Evolutionary conservation across 1,140 invertebrate genomes (phyloP).

Genomic region (Stegodyphus mimosarum): DNA sequence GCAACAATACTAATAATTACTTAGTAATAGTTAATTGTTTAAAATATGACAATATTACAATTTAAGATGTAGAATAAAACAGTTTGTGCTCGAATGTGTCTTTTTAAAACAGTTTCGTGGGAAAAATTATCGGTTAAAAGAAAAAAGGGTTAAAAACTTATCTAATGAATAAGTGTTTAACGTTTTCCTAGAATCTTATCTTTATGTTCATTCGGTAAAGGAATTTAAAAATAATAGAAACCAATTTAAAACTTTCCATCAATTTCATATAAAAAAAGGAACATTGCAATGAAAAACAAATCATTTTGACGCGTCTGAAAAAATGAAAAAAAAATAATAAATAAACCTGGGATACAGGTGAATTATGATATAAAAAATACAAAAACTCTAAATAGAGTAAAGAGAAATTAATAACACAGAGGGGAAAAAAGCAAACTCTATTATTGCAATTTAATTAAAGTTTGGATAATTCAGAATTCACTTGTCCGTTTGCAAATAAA

Average conservation of each 20-base stretch:
- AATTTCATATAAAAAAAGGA: slow-evolving; percentile 18
- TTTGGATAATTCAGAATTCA: slow-evolving; percentile 60
- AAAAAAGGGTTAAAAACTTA: no score
- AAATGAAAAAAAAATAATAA: slow-evolving; percentile 14
- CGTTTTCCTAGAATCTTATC: no score
- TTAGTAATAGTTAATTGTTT: no score
- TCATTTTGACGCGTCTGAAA: neutral
- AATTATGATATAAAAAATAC: neutral
- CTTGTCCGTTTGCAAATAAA: slow-evolving; percentile 58
- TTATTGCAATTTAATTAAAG: slow-evolving; percentile 60
- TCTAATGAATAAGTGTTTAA: no score
- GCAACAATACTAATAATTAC: no score
- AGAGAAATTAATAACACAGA: slow-evolving; percentile 51
- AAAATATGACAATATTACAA: no score
- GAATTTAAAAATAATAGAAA: no score
- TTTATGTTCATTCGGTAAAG: no score
- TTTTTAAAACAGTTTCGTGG: no score
- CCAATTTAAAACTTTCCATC: slow-evolving; percentile 31
- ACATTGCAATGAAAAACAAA: slow-evolving; percentile 4
- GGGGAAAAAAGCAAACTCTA: slow-evolving; percentile 20
- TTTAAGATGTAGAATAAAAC: no score
- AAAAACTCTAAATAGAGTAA: slow-evolving; percentile 27
- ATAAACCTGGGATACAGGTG: neutral
- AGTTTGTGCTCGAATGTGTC: no score
- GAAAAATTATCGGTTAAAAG: no score